Percentiles rank a stretch among this genome's conserved stretches.
These are phyloP conservation scores for Ommatoiulus sabulosus DNA, from an alignment of 2,888 invertebrate species.

Conservation along the genomic window DNA sequence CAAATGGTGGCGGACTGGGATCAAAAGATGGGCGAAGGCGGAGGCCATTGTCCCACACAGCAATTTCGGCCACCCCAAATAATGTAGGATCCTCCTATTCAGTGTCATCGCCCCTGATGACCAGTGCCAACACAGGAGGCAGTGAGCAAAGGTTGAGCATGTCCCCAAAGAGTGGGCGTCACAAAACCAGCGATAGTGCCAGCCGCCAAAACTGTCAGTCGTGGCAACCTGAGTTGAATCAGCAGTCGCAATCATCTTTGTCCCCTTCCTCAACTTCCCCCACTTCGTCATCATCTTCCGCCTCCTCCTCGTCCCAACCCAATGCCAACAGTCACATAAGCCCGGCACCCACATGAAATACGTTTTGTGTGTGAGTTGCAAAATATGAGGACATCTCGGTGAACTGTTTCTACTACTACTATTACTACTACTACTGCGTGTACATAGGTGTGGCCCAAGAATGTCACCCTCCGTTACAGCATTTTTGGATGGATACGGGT, in stretches of 20 bases:
- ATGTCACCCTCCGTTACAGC: constrained; percentile 55
- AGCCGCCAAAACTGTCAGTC: constrained; percentile 4
- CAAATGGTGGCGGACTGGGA: background rate
- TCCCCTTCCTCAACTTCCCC: constrained; percentile 50
- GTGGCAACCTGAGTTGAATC: constrained; percentile 48
- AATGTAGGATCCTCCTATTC: constrained; percentile 49
- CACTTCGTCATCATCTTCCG: constrained; percentile 53
- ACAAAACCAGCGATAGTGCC: background rate
- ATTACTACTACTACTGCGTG: constrained; percentile 54
- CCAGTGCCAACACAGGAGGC: constrained; percentile 45
- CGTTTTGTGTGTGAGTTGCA: background rate
- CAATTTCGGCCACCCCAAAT: constrained; percentile 55
- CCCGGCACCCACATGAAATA: constrained; percentile 47
- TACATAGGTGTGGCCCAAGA: constrained; percentile 52
- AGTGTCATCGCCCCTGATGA: constrained; percentile 26
- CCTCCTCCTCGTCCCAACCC: constrained; percentile 53
- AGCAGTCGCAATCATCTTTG: constrained; percentile 49
- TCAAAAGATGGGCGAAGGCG: constrained; percentile 53
- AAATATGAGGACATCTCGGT: constrained; percentile 51
- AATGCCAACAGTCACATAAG: constrained; percentile 56
- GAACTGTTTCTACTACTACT: constrained; percentile 52
- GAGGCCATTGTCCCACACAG: constrained; percentile 57
- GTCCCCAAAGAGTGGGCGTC: constrained; percentile 33
- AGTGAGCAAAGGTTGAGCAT: constrained; percentile 29
- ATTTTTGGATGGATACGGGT: constrained; percentile 60